Base-by-base conservation (phyloP, 2,888 invertebrate genomes). In the Hirtodrosophila confusa region DNA sequence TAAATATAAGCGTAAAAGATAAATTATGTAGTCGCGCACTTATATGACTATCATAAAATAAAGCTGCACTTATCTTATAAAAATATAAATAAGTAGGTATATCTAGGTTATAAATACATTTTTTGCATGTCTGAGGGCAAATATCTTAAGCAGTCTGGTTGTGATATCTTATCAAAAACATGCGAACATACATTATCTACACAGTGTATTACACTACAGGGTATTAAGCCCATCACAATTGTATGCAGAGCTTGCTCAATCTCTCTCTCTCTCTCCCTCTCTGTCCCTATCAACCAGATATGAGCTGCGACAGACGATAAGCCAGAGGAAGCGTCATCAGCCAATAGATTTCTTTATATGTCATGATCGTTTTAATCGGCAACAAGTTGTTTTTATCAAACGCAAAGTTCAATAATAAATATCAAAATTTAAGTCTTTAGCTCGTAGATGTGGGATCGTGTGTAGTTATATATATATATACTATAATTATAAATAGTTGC, bases 311-410 rank as follows among this genome's bases (percentile, higher is more conserved):
- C 8, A 9, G 50, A 43, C 67, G 71, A 84, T 86, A 78, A 76
- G 53, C 53, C 61, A 39, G 23, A 56, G 24, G 48, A 44, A 62
- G 63, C 75, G 78, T 73, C 75, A 72, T 54, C 56, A 64, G 24
- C 35, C 47, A 51, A 69, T 82, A 55, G 62, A 74, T 70, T 78
- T 60, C 8, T 72, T 73, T 78, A 51, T 78, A 58, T 86, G 80
- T 86, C 86, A 80, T 86, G 80, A 80, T 76, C 80, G 58, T 67
- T 83, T 76, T 65, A 77, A 83, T 79, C 68, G 50, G 7, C 44
- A 41, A 67, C 60, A 69, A 45, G 56, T 31, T 12, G 11, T 17
- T 36, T 64, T 45, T 50, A 56, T 66, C 36, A 57, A 43, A 67
- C 45, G 5, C 36, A 39, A 49, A 7, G 36, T 35, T 43, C 54